phyloP scores from a whole-genome alignment of 92 coral and sea anemone genomes.

The Phenganax marumi region DNA sequence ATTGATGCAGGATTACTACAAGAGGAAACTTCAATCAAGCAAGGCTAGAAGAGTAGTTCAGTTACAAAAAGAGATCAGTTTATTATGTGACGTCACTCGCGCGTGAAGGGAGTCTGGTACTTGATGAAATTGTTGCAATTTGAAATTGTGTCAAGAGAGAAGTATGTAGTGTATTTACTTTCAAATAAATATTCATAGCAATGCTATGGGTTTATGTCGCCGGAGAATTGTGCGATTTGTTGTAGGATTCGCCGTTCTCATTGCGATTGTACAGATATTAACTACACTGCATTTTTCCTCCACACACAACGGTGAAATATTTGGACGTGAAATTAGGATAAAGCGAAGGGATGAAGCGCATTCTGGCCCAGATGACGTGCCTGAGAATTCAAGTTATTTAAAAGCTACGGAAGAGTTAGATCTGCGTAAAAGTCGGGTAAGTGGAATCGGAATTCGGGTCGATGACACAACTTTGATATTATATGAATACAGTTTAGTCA shows the following conservation, averaged over 20 bases:
- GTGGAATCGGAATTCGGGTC: not conserved
- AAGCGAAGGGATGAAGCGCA: conserved; percentile 67
- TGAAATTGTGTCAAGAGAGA: not conserved
- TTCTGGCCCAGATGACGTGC: not conserved
- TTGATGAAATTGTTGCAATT: not conserved
- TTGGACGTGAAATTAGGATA: conserved; percentile 57
- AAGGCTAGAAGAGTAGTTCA: too few relatives aligned
- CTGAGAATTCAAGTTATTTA: not conserved
- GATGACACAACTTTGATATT: not conserved
- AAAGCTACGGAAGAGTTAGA: not conserved
- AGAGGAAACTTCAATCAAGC: too few relatives aligned
- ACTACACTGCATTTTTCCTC: conserved; percentile 89
- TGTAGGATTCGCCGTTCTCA: conserved; percentile 69
- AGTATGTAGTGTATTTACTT: not conserved
- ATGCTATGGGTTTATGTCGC: conserved; percentile 39
- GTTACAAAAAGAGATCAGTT: too few relatives aligned
- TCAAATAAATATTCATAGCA: not conserved
- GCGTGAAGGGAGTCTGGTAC: not conserved
- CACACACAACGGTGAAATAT: conserved; percentile 70
- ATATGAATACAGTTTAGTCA: not conserved
- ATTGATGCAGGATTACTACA: too few relatives aligned
- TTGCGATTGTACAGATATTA: conserved; percentile 78
- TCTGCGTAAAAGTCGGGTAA: conserved; percentile 3
- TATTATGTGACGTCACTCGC: too few relatives aligned
- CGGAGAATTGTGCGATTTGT: conserved; percentile 86